Percentiles rank a stretch among this genome's conserved stretches.
Evolutionary conservation across 2,888 invertebrate genomes (phyloP).

Genomic region (Eilema sororculum): DNA sequence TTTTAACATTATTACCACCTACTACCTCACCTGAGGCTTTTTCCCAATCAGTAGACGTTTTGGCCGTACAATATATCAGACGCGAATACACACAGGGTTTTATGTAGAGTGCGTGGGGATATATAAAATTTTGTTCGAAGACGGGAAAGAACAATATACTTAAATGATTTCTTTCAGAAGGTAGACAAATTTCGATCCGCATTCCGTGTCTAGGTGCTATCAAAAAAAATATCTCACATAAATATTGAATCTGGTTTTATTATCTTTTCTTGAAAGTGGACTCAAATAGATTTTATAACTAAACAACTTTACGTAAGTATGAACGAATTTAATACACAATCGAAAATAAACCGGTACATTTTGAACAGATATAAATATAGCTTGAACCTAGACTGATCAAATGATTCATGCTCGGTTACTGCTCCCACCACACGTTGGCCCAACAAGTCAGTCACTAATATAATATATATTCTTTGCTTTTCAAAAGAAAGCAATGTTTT

Average conservation of each 20-base stretch:
- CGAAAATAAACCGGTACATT: slow-evolving; percentile 12
- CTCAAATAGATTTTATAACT: slow-evolving; percentile 9
- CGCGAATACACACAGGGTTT: too few species aligned
- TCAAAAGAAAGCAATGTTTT: too few species aligned
- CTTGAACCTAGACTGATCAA: slow-evolving; percentile 10
- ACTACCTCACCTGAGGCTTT: too few species aligned
- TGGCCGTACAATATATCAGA: too few species aligned
- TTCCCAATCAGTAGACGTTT: too few species aligned
- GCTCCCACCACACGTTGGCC: not conserved
- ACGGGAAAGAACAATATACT: too few species aligned
- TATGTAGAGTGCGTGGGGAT: too few species aligned
- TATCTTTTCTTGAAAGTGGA: not conserved
- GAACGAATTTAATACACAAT: slow-evolving; percentile 6
- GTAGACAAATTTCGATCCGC: too few species aligned
- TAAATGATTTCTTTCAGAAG: too few species aligned
- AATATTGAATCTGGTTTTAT: not conserved
- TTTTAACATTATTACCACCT: too few species aligned
- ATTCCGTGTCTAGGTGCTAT: not conserved
- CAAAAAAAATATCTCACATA: not conserved
- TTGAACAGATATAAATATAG: slow-evolving; percentile 16
- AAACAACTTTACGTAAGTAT: slow-evolving; percentile 19
- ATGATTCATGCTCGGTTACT: slow-evolving; percentile 12
- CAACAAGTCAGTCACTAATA: not conserved
- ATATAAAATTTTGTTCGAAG: too few species aligned
- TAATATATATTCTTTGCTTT: too few species aligned